Percentiles rank a stretch among this genome's conserved stretches.
phyloP scores from a whole-genome alignment of 2,888 invertebrate genomes.

The Eurytoma californica region DNA sequence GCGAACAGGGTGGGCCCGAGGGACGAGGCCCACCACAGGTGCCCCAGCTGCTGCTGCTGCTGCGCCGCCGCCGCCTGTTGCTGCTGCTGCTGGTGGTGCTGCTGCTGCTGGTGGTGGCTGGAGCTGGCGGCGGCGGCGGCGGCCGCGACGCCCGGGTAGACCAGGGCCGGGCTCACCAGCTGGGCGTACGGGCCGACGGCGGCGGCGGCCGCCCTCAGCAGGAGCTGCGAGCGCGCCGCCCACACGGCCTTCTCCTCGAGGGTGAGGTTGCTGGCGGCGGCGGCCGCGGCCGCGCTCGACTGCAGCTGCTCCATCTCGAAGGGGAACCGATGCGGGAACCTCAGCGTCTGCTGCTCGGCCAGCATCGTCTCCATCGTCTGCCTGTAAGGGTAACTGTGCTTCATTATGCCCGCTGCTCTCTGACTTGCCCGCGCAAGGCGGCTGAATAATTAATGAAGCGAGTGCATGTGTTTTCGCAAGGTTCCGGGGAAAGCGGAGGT shows the following conservation, averaged over 20 bases:
- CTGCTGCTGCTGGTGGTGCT: constrained; percentile 58
- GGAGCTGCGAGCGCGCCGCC: constrained; percentile 85
- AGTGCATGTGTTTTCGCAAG: not conserved
- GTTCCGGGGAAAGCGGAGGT: not conserved
- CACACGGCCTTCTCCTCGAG: constrained; percentile 87
- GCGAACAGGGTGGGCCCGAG: constrained; percentile 75
- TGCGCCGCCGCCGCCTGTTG: constrained; percentile 57
- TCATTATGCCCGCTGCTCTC: constrained; percentile 65
- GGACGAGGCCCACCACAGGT: constrained; percentile 73
- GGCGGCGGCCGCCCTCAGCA: constrained; percentile 84
- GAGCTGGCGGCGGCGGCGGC: constrained; percentile 65
- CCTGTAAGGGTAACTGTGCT: constrained; percentile 78
- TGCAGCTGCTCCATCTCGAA: constrained; percentile 80
- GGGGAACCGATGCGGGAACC: constrained; percentile 86
- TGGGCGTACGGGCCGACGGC: constrained; percentile 78
- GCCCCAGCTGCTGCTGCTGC: constrained; percentile 66
- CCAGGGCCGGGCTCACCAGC: constrained; percentile 73
- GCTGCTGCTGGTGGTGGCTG: constrained; percentile 64
- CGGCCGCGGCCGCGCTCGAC: constrained; percentile 71
- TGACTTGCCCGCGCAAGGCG: not conserved
- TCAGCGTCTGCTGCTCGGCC: constrained; percentile 88
- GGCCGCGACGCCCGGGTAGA: constrained; percentile 73
- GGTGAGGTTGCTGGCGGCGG: constrained; percentile 79
- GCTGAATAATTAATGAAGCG: not conserved
- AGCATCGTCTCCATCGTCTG: constrained; percentile 94